Evolutionary conservation across 2,888 invertebrate genomes (phyloP), one percentile per base, ranked within the genome.

Genomic region (Deroplatys truncata): DNA sequence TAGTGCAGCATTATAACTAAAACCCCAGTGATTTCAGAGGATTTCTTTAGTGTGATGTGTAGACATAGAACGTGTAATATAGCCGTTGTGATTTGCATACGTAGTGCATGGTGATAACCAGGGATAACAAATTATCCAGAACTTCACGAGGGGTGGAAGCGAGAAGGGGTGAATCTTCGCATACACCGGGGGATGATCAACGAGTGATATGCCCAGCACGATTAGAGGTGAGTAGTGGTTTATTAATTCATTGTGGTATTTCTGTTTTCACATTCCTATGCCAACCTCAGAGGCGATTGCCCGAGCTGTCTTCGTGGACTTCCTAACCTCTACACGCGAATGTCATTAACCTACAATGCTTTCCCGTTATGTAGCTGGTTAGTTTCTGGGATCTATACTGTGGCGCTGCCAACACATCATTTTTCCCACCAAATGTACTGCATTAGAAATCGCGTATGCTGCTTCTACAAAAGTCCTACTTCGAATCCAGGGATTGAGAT

Each of bases 161-260:
- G 85, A 85, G 56, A 84, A 86, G 86, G 83, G 82, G 56, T 43
- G 83, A 83, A 72, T 72, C 56, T 72, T 72, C 56, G 56, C 56
- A 72, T 72, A 72, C 56, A 72, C 25, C 28, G 31, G 87, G 86
- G 84, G 72, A 49, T 87, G 89, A 82, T 56, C 35, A 87, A 84
- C 89, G 86, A 85, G 90, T 87, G 91, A 91, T 90, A 92, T 92
- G 92, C 92, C 92, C 90, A 92, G 92, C 91, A 92, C 92, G 89
- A 92, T 92, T 84, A 91, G 92, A 92, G 91, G 92, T 92, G 86
- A 91, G 91, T 91, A 29, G 31, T 8, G 82, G 7, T 86, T n/a
- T 43, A 4, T 84, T 28, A 84, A 28, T 84, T 20, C 10, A 15
- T 84, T 84, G 5, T 72, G 16, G 2, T 20, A 20, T 72, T 72